Base-by-base conservation (phyloP, 1,140 invertebrate genomes). In the Acromyrmex charruanus region DNA sequence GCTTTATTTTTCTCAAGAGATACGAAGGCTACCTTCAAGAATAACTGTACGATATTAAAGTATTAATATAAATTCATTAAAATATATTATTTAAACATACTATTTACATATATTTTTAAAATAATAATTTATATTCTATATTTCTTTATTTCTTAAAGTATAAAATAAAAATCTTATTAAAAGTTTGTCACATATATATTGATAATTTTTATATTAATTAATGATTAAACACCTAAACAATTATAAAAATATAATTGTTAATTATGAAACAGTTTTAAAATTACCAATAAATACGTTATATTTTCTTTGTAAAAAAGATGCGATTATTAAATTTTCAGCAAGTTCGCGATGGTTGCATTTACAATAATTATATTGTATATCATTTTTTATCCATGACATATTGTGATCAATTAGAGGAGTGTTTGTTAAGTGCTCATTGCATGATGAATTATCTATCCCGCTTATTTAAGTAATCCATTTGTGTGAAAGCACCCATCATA, bases 361-460 rank as follows among this genome's bases (percentile, higher is more conserved):
- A 66, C 16, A 79, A 58, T 71, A 77, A 85, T 89, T 85, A 49
- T 49, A 85, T 89, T 85, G 1, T 49, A 49, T 39, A 39, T 39
- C 6, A 49, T 80, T 86, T 85, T 89, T 85, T 80, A 31, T 35
- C 9, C 0, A 7, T 21, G 59, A 79, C 69, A 69, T 25, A 25
- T 0, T 39, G 2, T 55, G 55, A 89, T 91, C 87, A 74, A 86
- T 90, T 79, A 86, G 44, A 14, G 21, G 28, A 71, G 5, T 61
- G 35, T 82, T 74, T 49, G 44, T 0, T 55, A 61, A 53, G 12
- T 77, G 63, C 51, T 9, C 14, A n/a, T 74, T 82, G 55, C 66
- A 74, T 89, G 89, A 92, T 85, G 75, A 90, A 93, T 93, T 86
- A 72, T 89, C 77, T 63, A 80, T 85, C 82, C 66, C 69, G 49